These are phyloP conservation scores for Thamnaconus septentrionalis DNA, from an alignment of 2,113 vertebrate genomes.

Conservation along the genomic window DNA sequence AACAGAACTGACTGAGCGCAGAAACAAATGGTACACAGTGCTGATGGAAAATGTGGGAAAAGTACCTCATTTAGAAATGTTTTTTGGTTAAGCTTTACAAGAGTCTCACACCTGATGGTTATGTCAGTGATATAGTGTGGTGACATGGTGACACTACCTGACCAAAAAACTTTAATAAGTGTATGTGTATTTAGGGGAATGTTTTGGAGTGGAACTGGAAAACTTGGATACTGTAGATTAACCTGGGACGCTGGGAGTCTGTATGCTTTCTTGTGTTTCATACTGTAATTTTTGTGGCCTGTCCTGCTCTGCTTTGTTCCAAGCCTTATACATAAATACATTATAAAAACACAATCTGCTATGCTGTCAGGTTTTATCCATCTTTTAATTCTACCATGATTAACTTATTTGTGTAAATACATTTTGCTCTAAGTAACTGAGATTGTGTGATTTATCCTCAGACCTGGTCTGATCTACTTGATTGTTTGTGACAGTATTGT, in stretches of 20 bases:
- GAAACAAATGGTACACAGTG: too few species aligned
- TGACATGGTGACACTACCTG: too few species aligned
- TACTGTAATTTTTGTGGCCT: constrained; percentile 6
- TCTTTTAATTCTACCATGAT: constrained; percentile 28
- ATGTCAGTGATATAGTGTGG: too few species aligned
- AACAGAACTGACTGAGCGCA: too few species aligned
- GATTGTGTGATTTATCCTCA: constrained; percentile 30
- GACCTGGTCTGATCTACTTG: constrained; percentile 35
- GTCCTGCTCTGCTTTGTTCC: constrained; percentile 24
- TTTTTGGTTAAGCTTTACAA: too few species aligned
- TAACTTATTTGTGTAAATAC: constrained; percentile 59
- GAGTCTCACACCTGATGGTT: too few species aligned
- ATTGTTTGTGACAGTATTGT: constrained; percentile 50
- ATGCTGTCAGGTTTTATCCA: constrained; percentile 18
- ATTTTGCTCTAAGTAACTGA: constrained; percentile 26
- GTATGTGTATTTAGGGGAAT: background rate
- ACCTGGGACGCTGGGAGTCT: background rate
- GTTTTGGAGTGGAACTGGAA: background rate
- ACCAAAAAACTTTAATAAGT: too few species aligned
- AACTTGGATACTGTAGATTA: too few species aligned
- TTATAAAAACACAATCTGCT: constrained; percentile 10
- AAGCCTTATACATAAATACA: constrained; percentile 12
- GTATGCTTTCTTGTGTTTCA: constrained; percentile 22
- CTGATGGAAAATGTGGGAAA: too few species aligned
- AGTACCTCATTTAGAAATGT: too few species aligned